Conservation (phyloP, 2,888 invertebrate genomes). For the Invenusta paracnida region DNA sequence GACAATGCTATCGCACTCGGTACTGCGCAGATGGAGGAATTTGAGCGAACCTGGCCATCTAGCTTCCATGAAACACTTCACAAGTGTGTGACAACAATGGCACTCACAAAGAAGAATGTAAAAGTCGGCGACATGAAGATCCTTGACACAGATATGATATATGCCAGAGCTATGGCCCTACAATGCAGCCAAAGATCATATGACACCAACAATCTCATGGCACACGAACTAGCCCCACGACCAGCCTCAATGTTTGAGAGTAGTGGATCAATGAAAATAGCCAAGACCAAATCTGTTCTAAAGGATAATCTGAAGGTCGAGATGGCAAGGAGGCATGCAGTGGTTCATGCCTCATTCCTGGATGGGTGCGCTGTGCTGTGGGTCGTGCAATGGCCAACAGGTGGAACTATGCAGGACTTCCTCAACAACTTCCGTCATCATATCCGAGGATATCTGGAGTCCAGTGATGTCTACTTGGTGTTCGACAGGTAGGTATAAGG, state of each 20-base stretch:
- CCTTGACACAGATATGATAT: slow-evolving; percentile 42
- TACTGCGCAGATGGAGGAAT: slow-evolving; percentile 35
- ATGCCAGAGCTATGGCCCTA: slow-evolving; percentile 42
- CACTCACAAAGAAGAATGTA: slow-evolving; percentile 35
- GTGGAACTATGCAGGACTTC: slow-evolving; percentile 42
- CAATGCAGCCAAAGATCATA: slow-evolving; percentile 19
- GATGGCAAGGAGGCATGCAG: slow-evolving; percentile 35
- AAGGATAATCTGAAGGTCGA: slow-evolving; percentile 41
- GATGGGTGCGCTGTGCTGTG: slow-evolving; percentile 44
- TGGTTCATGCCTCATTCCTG: slow-evolving; percentile 14
- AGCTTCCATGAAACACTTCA: slow-evolving; percentile 37
- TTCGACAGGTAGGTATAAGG: slow-evolving; percentile 26
- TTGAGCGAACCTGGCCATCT: slow-evolving; percentile 38
- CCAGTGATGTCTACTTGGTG: slow-evolving; percentile 18
- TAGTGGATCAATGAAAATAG: slow-evolving; percentile 30
- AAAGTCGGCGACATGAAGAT: slow-evolving; percentile 41
- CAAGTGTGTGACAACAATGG: slow-evolving; percentile 16
- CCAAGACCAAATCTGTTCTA: slow-evolving; percentile 38
- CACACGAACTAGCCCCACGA: slow-evolving; percentile 38
- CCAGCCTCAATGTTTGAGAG: slow-evolving; percentile 40
- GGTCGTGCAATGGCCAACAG: slow-evolving; percentile 44
- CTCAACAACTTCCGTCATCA: slow-evolving; percentile 19
- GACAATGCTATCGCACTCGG: slow-evolving; percentile 35
- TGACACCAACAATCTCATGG: slow-evolving; percentile 32
- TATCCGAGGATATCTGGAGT: slow-evolving; percentile 3